These are phyloP conservation scores for Myotis findleyi DNA, from an alignment of 2,797 vertebrate genomes.

Conservation along the genomic window DNA sequence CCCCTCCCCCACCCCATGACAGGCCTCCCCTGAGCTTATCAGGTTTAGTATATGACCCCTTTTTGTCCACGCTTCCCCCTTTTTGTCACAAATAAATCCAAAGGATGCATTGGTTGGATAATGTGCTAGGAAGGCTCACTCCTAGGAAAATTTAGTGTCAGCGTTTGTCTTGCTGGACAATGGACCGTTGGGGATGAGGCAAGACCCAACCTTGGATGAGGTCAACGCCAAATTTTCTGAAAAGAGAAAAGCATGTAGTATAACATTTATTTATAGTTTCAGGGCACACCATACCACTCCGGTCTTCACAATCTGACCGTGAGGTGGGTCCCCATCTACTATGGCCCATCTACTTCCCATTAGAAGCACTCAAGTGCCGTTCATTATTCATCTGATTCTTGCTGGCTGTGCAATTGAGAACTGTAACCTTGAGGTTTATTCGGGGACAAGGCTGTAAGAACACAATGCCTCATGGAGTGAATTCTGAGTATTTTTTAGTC, in stretches of 20 bases:
- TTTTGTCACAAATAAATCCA: not conserved
- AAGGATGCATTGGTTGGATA: not conserved
- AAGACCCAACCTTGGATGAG: not conserved
- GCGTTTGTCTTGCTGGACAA: not conserved
- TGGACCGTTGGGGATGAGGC: not conserved
- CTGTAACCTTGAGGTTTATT: not conserved
- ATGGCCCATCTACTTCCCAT: not conserved
- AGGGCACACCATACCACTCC: not conserved
- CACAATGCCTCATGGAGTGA: not conserved
- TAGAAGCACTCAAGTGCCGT: not conserved
- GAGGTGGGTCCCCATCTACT: not conserved
- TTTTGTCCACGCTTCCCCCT: not conserved
- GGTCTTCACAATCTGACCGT: not conserved
- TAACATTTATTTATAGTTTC: not conserved
- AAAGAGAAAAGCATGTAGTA: not conserved
- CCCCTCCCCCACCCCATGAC: not conserved
- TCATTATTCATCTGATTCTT: not conserved
- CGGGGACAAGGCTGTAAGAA: not conserved
- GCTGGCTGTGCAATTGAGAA: not conserved
- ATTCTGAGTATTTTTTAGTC: not conserved
- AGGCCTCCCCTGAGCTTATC: not conserved
- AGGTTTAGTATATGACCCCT: not conserved
- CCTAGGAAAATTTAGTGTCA: not conserved
- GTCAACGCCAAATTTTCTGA: not conserved
- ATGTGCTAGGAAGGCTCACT: not conserved